Evolutionary conservation across 2,113 vertebrate genomes (phyloP).

Genomic region (Prionailurus bengalensis): DNA sequence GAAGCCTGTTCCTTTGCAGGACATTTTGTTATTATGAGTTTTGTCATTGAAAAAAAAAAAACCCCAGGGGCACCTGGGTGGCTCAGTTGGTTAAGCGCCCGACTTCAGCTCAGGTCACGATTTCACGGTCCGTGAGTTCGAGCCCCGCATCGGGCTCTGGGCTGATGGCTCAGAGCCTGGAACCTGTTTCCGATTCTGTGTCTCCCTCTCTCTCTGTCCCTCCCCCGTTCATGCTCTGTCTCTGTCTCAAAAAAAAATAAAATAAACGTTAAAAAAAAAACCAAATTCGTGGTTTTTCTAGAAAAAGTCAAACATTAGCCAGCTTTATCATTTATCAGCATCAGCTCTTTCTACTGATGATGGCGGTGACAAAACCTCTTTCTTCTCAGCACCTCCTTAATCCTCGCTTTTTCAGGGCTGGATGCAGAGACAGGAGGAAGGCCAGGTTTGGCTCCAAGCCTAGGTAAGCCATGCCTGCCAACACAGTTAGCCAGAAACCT

Average conservation of each 20-base stretch:
- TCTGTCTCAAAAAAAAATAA: too few species aligned
- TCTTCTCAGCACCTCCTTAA: background rate
- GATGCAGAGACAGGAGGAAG: background rate
- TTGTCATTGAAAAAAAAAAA: constrained; percentile 26
- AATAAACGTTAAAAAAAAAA: background rate
- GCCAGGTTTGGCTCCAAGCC: background rate
- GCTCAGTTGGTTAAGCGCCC: too few species aligned
- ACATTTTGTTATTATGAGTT: constrained; percentile 13
- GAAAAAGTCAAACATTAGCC: background rate
- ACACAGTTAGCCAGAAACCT: background rate
- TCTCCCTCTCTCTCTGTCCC: too few species aligned
- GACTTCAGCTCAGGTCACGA: too few species aligned
- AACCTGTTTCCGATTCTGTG: too few species aligned
- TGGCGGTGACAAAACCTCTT: background rate
- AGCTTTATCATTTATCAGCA: background rate
- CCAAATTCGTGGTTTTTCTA: background rate
- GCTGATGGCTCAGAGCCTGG: too few species aligned
- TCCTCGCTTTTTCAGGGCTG: background rate
- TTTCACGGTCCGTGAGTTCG: too few species aligned
- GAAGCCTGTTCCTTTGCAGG: constrained; percentile 17
- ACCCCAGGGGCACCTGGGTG: too few species aligned
- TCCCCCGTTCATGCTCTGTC: too few species aligned
- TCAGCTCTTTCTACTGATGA: background rate
- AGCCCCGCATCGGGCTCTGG: too few species aligned
- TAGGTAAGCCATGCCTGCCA: background rate